Base-by-base conservation (phyloP, 2,113 vertebrate species). In the Indicator indicator region DNA sequence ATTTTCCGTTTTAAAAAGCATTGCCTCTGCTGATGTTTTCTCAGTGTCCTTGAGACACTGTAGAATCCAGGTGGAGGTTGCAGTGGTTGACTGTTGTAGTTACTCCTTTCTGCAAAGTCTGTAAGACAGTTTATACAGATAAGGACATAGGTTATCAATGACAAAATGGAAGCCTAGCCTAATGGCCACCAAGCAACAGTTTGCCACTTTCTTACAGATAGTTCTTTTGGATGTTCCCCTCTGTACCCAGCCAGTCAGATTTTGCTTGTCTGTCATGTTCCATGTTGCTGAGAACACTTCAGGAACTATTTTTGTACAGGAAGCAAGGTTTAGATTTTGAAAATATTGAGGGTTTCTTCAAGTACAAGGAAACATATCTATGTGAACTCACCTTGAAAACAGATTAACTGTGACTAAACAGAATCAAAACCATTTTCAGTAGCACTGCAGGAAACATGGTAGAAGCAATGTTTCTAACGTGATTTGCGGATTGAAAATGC, bases 51-150 rank as follows among this genome's bases (percentile, higher is more conserved):
- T 90, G 69, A 93, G 54, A 44, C 8, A 14, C 63, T 91, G 89
- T 58, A 64, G 76, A 93, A 68, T 86, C 48, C 74, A 91, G 48
- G 54, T 36, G 44, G 46, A 92, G 72, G 7, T 71, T 93, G 69
- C 87, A 77, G 65, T 86, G 64, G 83, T 38, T 64, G 58, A 54
- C 69, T 91, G 17, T 60, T 94, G 56, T 80, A 91, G 95, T 95
- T 93, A 67, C 36, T 69, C 27, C 36, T 79, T 95, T 77, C 56
- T 84, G 74, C 55, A 78, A 63, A 82, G 54, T 21, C 48, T 75
- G 12, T 74, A 68, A 83, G 48, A 67, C 62, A 62, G 2, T 94
- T 92, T 83, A 28, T 68, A 56, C 64, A 80, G 60, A 68, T 85
- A 80, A 80, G 48, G 38, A 83, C 62, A 44, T 13, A 89, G 42